A percentile compares a stretch with the other conserved stretches of the same genome.
phyloP scores from a whole-genome alignment of 2,113 vertebrate species.

The Prochilodus magdalenae region DNA sequence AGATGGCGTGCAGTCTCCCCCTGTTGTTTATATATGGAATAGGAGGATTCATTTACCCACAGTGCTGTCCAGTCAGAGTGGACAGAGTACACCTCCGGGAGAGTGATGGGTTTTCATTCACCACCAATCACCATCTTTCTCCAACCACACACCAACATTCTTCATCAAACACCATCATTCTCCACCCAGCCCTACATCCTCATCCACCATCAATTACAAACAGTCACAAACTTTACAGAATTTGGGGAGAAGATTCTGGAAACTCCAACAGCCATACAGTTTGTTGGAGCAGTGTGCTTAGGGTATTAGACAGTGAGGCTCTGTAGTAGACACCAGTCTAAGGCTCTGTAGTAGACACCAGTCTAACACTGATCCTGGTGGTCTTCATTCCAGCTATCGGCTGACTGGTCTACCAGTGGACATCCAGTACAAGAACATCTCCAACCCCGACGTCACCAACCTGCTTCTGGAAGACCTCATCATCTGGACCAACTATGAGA shows the following conservation, averaged over 20 bases:
- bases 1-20: constrained; percentile 18
- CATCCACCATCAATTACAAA: background rate
- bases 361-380: background rate
- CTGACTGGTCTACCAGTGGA: constrained; percentile 93
- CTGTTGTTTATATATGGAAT: constrained; percentile 30
- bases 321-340: background rate
- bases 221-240: too few relatives aligned
- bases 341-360: background rate
- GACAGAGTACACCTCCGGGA: too few relatives aligned
- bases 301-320: too few relatives aligned
- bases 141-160: background rate
- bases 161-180: background rate
- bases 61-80: too few relatives aligned
- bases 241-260: too few relatives aligned
- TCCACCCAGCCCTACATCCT: background rate
- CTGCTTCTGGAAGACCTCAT: constrained; percentile 96
- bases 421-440: constrained; percentile 97
- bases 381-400: constrained; percentile 84
- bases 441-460: constrained; percentile 88
- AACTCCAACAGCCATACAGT: too few relatives aligned
- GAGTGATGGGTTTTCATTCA: too few relatives aligned
- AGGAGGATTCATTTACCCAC: background rate
- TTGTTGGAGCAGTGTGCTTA: too few relatives aligned
- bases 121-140: background rate
- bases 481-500: constrained; percentile 99